phyloP scores from a whole-genome alignment of 2,888 invertebrate genomes.

The Chironomus tentans region DNA sequence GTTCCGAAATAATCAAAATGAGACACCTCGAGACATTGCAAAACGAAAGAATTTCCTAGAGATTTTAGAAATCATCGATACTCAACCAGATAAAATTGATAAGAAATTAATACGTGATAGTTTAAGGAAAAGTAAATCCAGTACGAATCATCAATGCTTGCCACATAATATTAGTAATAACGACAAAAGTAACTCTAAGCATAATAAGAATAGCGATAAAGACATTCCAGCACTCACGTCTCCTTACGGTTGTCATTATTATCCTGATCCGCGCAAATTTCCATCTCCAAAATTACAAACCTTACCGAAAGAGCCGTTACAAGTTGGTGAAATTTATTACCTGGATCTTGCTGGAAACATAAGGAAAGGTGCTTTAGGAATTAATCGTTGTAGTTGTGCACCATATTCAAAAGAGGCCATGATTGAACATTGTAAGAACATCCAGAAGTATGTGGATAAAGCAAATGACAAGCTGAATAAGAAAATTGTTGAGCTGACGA shows the following conservation, averaged over 20 bases:
- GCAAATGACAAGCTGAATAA: slow-evolving; percentile 72
- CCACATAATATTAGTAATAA: slow-evolving; percentile 10
- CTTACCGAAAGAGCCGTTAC: slow-evolving; percentile 74
- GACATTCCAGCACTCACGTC: slow-evolving; percentile 53
- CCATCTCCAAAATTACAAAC: slow-evolving; percentile 78
- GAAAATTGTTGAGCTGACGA: slow-evolving; percentile 47
- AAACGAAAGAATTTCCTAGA: slow-evolving; percentile 75
- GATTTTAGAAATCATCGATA: slow-evolving; percentile 68
- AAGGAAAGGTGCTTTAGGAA: slow-evolving; percentile 90
- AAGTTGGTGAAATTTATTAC: slow-evolving; percentile 87
- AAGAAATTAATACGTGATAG: slow-evolving; percentile 28
- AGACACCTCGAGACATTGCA: slow-evolving; percentile 85
- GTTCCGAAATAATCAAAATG: slow-evolving; percentile 52
- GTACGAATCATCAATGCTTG: slow-evolving; percentile 28
- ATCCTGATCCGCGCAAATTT: slow-evolving; percentile 75
- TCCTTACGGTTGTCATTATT: slow-evolving; percentile 82
- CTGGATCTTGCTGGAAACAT: slow-evolving; percentile 91
- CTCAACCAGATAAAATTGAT: slow-evolving; percentile 30
- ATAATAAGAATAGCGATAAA: neutral
- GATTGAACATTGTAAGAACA: slow-evolving; percentile 62
- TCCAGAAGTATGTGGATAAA: slow-evolving; percentile 51
- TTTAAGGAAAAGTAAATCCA: slow-evolving; percentile 38
- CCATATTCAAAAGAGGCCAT: slow-evolving; percentile 82
- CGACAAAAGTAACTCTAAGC: neutral
- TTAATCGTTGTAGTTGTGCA: slow-evolving; percentile 86